Percentiles rank a stretch among this genome's conserved stretches.
phyloP scores from a whole-genome alignment of 1,140 invertebrate genomes.

The Diploscapter pachys region DNA sequence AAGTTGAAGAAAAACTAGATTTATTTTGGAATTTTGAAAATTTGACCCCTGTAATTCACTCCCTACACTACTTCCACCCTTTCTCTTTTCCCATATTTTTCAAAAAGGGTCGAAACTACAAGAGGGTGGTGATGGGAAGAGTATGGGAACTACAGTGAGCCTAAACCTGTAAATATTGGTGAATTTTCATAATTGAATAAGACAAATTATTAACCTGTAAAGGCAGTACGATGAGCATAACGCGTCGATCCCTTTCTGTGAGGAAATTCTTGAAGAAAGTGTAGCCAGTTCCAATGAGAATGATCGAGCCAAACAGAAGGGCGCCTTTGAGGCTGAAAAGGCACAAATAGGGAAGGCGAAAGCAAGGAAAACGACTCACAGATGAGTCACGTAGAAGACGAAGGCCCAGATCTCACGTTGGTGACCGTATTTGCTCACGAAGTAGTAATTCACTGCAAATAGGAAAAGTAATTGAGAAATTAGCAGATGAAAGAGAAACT shows the following conservation, averaged over 20 bases:
- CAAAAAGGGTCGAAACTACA: too few species aligned
- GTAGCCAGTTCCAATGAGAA: constrained; percentile 95
- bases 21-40: too few species aligned
- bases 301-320: constrained; percentile 89
- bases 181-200: neutral
- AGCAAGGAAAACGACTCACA: constrained; percentile 62
- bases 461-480: too few species aligned
- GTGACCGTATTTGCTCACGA: constrained; percentile 85
- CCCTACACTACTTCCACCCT: too few species aligned
- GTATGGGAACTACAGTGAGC: neutral
- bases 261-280: constrained; percentile 97
- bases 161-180: neutral
- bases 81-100: too few species aligned
- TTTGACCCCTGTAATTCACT: too few species aligned
- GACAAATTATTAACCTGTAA: constrained; percentile 72
- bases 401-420: constrained; percentile 96
- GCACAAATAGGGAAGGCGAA: neutral
- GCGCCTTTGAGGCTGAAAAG: constrained; percentile 76
- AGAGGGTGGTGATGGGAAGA: too few species aligned
- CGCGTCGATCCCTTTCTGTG: constrained; percentile 89
- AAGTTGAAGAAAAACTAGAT: too few species aligned
- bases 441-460: constrained; percentile 80
- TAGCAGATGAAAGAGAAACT: too few species aligned
- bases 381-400: constrained; percentile 89
- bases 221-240: constrained; percentile 98